Base-by-base conservation (phyloP, 2,888 invertebrate species). In the Macropis europaea region DNA sequence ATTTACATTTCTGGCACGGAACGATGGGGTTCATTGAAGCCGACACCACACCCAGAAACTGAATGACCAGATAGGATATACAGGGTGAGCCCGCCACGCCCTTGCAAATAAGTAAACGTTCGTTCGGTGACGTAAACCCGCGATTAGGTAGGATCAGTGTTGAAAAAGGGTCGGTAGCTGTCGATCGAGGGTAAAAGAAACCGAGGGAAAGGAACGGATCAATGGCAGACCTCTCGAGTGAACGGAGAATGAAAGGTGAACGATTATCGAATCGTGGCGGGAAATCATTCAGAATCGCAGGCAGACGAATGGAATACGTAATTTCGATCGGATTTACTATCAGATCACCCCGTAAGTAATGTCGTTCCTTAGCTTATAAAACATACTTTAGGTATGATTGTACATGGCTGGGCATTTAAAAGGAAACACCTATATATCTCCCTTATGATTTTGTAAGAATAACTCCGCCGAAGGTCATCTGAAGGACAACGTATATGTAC, bases 31-130 rank as follows among this genome's bases (percentile, higher is more conserved):
- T 80, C 80, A 82, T 82, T 84, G 78, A 79, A 72, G 68, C 40
- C 56, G 28, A 47, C 43, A 70, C 80, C 82, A 73, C 83, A 56
- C 78, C 84, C 67, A 76, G 76, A 67, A 62, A 68, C 73, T 82
- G 73, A 82, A 83, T 82, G 77, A 47, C 32, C 47, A 40, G 70
- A 68, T 52, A 63, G 36, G 34, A 45, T 59, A 28, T 57, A 63
- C 52, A 40, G 50, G 66, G 45, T 42, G 22, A 56, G 48, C 13
- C 57, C 40, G 77, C 81, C 82, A 80, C 84, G 59, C 82, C 84
- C 76, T 80, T 75, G 72, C 77, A 76, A 78, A 82, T 76, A 82
- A 73, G 77, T 72, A 79, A 76, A 77, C 73, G 62, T 57, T 66
- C 45, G 34, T 60, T 24, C 47, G 28, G 48, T 78, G 81, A 79